phyloP scores from a whole-genome alignment of 2,797 vertebrate genomes.

The Chrosomus eos region DNA sequence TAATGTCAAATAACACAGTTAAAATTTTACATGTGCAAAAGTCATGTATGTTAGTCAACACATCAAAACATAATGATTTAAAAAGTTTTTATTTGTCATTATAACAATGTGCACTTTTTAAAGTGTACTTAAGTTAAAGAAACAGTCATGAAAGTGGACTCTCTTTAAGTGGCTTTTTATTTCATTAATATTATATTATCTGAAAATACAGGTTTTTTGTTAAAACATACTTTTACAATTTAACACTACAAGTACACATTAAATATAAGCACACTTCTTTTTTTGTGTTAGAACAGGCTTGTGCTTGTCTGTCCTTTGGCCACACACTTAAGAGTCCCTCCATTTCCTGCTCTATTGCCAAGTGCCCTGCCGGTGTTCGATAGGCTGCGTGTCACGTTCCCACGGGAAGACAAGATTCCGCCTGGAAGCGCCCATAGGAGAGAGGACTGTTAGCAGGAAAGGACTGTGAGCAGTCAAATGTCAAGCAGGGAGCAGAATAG shows the following conservation, averaged over 20 bases:
- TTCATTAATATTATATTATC: background rate
- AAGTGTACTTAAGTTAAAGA: background rate
- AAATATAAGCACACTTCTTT: background rate
- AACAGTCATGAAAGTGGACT: background rate
- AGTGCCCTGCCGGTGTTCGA: slow-evolving; percentile 44
- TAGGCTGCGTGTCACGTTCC: slow-evolving; percentile 47
- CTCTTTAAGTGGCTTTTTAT: background rate
- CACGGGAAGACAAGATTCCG: slow-evolving; percentile 10
- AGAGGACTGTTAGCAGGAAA: slow-evolving; percentile 3
- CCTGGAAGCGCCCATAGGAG: slow-evolving; percentile 12
- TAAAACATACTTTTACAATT: background rate
- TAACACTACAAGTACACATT: background rate
- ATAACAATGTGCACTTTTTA: background rate
- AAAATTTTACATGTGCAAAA: background rate
- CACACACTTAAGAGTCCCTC: slow-evolving; percentile 23
- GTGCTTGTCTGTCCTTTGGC: slow-evolving; percentile 34
- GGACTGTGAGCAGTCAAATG: slow-evolving; percentile 18
- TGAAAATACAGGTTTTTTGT: background rate
- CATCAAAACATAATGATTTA: background rate
- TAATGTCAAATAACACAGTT: background rate
- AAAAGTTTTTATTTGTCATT: background rate
- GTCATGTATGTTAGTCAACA: background rate
- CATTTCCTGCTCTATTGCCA: slow-evolving; percentile 27
- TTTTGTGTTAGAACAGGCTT: background rate
- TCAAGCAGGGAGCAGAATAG: slow-evolving; percentile 35